A percentile compares a stretch with the other conserved stretches of the same genome.
These are phyloP conservation scores for Papilio aristodemus DNA, from an alignment of 1,140 invertebrate genomes.

Conservation along the genomic window DNA sequence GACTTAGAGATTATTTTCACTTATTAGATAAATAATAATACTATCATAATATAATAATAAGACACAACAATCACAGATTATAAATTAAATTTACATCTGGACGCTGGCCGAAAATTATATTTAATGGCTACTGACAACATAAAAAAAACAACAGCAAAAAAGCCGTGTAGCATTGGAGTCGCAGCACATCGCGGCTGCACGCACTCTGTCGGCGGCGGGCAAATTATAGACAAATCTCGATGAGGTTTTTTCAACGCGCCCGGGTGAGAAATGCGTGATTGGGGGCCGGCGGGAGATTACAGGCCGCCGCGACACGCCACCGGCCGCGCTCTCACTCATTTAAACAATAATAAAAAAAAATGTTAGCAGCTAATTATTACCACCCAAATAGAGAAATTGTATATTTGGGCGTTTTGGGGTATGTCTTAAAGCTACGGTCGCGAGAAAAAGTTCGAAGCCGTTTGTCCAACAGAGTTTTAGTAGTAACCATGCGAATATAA, in stretches of 20 bases:
- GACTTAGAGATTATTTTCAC: too few relatives aligned
- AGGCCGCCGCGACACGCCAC: conserved; percentile 65
- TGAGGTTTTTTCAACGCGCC: conserved; percentile 76
- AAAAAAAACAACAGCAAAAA: conserved; percentile 50
- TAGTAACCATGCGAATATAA: too few relatives aligned
- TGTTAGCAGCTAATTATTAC: conserved; percentile 71
- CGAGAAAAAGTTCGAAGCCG: neutral
- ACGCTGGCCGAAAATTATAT: conserved; percentile 18
- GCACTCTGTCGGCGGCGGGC: conserved; percentile 53
- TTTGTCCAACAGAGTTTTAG: too few relatives aligned
- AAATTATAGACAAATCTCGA: conserved; percentile 77
- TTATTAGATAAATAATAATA: too few relatives aligned
- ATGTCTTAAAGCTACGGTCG: neutral
- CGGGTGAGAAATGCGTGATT: conserved; percentile 79
- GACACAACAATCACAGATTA: too few relatives aligned
- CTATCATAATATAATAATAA: too few relatives aligned
- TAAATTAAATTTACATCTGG: too few relatives aligned
- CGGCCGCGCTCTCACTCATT: conserved; percentile 71
- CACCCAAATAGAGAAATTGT: conserved; percentile 61
- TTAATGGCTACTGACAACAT: conserved; percentile 57
- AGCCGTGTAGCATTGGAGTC: conserved; percentile 30
- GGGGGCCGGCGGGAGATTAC: conserved; percentile 74
- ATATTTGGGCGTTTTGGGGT: neutral
- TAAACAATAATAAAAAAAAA: conserved; percentile 76
- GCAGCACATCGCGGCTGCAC: conserved; percentile 32